phyloP scores from a whole-genome alignment of 1,140 invertebrate species.

The Drosophila virilis region DNA sequence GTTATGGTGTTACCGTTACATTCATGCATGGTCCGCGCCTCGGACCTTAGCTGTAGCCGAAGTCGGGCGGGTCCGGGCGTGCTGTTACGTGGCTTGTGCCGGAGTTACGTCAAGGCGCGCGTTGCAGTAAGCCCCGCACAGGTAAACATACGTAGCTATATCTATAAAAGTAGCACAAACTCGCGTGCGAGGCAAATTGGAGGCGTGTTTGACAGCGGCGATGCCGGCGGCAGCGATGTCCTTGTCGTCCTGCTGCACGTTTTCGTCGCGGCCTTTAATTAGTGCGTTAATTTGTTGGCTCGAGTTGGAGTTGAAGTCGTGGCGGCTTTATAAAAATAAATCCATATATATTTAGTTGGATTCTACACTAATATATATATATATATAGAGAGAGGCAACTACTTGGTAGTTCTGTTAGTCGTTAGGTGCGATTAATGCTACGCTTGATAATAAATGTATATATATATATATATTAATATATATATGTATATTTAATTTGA shows the following conservation, averaged over 20 bases:
- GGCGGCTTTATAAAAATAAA: constrained; percentile 78
- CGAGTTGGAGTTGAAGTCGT: constrained; percentile 47
- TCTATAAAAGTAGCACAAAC: constrained; percentile 57
- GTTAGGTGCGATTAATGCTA: constrained; percentile 65
- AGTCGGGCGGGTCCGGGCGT: constrained; percentile 6
- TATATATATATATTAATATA: constrained; percentile 28
- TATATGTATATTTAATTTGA: constrained; percentile 59
- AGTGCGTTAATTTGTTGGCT: constrained; percentile 64
- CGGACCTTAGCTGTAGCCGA: constrained; percentile 1
- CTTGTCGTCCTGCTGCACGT: constrained; percentile 33
- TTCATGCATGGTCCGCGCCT: constrained; percentile 7
- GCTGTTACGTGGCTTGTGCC: constrained; percentile 17
- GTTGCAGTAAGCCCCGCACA: constrained; percentile 71
- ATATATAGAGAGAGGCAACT: constrained; percentile 75
- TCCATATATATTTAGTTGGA: constrained; percentile 60
- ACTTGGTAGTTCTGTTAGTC: constrained; percentile 78
- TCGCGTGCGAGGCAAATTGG: constrained; percentile 50
- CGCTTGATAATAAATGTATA: constrained; percentile 26
- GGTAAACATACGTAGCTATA: constrained; percentile 51
- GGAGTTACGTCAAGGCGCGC: constrained; percentile 71
- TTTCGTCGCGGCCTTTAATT: constrained; percentile 51
- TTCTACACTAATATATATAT: constrained; percentile 72
- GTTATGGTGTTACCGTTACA: constrained; percentile 59
- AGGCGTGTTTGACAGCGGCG: constrained; percentile 14
- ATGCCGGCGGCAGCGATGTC: constrained; percentile 11